Conservation (phyloP, 2,113 vertebrate species). For the Romanogobio albipinnatus region DNA sequence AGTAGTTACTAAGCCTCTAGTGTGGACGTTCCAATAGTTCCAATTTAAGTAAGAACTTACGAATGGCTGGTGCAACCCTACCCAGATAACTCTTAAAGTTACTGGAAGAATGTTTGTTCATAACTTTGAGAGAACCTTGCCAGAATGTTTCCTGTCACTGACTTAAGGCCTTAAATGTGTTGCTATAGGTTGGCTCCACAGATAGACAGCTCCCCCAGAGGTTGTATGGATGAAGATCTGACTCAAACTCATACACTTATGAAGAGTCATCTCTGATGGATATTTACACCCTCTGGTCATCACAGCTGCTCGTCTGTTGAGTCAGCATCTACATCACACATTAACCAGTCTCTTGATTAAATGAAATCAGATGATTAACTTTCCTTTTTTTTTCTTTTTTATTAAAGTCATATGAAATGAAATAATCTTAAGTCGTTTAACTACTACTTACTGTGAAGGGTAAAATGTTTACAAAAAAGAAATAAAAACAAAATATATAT, state of each 20-base stretch:
- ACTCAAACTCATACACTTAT: slow-evolving; percentile 63
- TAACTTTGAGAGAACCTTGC: too few relatives aligned
- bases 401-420: not conserved
- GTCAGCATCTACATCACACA: slow-evolving; percentile 4
- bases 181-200: slow-evolving; percentile 49
- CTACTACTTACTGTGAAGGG: slow-evolving; percentile 6
- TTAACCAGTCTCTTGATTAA: not conserved
- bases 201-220: slow-evolving; percentile 50
- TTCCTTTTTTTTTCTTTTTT: not conserved
- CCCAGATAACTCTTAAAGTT: too few relatives aligned
- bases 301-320: slow-evolving; percentile 41
- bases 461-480: slow-evolving; percentile 11
- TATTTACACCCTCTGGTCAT: slow-evolving; percentile 42
- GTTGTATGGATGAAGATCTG: slow-evolving; percentile 68
- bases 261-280: slow-evolving; percentile 67
- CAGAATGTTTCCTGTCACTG: not conserved
- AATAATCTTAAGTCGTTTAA: not conserved
- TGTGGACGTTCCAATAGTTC: too few relatives aligned
- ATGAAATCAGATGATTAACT: not conserved
- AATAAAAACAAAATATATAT: too few relatives aligned
- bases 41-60: too few relatives aligned
- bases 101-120: too few relatives aligned
- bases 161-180: not conserved
- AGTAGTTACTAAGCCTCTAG: too few relatives aligned
- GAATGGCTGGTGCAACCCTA: too few relatives aligned